Conservation (phyloP, 1,140 invertebrate species). For the Formica exsecta region DNA sequence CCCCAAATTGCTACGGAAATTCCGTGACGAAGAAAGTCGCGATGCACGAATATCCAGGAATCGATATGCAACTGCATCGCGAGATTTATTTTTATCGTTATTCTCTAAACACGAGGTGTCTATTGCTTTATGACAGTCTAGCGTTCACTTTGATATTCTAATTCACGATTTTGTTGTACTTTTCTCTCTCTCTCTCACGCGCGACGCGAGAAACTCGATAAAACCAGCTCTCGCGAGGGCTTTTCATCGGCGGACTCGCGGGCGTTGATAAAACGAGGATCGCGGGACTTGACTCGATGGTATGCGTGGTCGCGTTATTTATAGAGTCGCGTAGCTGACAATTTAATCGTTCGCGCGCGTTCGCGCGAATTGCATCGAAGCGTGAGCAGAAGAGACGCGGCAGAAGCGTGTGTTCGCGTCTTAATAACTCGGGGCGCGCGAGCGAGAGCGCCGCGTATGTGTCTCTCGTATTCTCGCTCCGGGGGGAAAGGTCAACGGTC, state of each 20-base stretch:
- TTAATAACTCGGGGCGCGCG: slow-evolving; percentile 68
- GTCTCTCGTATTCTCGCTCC: slow-evolving; percentile 36
- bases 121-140: not conserved
- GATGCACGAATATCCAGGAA: not conserved
- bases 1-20: not conserved
- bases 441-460: slow-evolving; percentile 11
- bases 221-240: slow-evolving; percentile 50
- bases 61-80: not conserved
- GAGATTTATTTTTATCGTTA: not conserved
- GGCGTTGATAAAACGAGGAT: slow-evolving; percentile 69
- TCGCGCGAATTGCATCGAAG: slow-evolving; percentile 75
- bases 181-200: not conserved
- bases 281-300: slow-evolving; percentile 55
- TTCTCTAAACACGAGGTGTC: not conserved
- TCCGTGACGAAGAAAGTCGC: no score
- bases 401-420: slow-evolving; percentile 64
- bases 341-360: slow-evolving; percentile 78
- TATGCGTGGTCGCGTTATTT: slow-evolving; percentile 75
- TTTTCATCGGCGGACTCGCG: slow-evolving; percentile 68
- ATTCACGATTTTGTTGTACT: not conserved
- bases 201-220: slow-evolving; percentile 37
- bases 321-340: slow-evolving; percentile 78
- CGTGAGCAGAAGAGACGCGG: slow-evolving; percentile 17
- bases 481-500: slow-evolving; percentile 73
- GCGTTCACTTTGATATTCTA: not conserved